These are phyloP conservation scores for Epinotia brunnichana DNA, from an alignment of 2,888 invertebrate species.

Conservation along the genomic window DNA sequence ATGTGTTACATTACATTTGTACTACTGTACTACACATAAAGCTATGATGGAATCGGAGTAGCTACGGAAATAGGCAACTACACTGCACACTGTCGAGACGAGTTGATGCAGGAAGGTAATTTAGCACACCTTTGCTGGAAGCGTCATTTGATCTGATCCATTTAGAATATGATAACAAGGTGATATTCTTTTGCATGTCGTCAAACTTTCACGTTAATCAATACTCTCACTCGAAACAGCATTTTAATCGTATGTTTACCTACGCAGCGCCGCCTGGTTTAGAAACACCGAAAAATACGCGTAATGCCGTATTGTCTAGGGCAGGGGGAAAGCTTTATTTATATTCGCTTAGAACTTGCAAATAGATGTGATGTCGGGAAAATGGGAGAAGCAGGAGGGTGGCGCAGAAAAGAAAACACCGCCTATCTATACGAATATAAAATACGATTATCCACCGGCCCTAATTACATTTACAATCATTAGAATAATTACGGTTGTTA, in stretches of 20 bases:
- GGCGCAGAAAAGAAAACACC: conserved; percentile 1
- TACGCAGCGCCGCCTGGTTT: conserved; percentile 1
- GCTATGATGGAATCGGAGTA: conserved; percentile 32
- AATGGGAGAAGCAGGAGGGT: conserved; percentile 29
- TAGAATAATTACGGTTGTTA: background rate
- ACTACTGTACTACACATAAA: background rate
- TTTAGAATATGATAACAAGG: conserved; percentile 18
- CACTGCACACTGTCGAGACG: conserved; percentile 61
- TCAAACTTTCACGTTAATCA: conserved; percentile 14
- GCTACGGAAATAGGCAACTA: conserved; percentile 72
- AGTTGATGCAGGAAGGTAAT: conserved; percentile 56
- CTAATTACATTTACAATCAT: background rate
- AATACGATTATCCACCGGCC: background rate
- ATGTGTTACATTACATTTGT: background rate
- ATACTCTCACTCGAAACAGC: background rate
- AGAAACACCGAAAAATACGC: conserved; percentile 20
- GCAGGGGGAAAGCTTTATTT: conserved; percentile 27
- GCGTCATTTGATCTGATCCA: conserved; percentile 57
- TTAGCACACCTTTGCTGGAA: conserved; percentile 54
- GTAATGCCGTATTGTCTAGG: conserved; percentile 10
- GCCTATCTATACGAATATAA: background rate
- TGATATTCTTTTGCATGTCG: conserved; percentile 2
- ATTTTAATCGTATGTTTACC: background rate
- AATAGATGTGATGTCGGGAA: conserved; percentile 24
- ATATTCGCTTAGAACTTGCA: conserved; percentile 33